Evolutionary conservation across 2,888 invertebrate species (phyloP).

Genomic region (Hirtodrosophila duncani): DNA sequence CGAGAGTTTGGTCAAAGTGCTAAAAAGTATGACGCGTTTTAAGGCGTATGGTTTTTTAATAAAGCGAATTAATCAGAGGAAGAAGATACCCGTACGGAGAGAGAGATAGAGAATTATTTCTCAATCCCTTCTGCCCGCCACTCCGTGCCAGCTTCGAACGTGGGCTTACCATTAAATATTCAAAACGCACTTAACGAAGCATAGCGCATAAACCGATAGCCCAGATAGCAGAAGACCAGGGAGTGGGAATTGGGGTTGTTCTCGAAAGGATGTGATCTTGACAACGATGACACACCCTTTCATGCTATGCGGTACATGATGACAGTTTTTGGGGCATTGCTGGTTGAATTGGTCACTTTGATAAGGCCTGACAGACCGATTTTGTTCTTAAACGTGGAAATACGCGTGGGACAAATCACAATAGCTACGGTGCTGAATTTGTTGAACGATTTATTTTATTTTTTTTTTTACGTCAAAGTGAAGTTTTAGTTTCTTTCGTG

Average conservation of each 20-base stretch:
- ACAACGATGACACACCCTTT: no score
- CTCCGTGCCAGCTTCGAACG: background rate
- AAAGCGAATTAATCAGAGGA: slow-evolving; percentile 59
- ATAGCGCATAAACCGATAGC: slow-evolving; percentile 70
- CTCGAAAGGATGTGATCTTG: no score
- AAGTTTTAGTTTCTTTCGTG: no score
- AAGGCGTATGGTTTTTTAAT: slow-evolving; percentile 61
- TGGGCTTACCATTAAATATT: slow-evolving; percentile 59
- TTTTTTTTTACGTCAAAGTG: no score
- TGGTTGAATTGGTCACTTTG: no score
- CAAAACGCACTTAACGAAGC: slow-evolving; percentile 70
- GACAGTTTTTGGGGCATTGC: no score
- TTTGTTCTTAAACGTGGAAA: no score
- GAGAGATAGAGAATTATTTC: slow-evolving; percentile 18
- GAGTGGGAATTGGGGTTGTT: slow-evolving; percentile 8
- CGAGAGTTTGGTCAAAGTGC: slow-evolving; percentile 29
- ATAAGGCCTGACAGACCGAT: no score
- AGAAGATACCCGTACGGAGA: slow-evolving; percentile 10
- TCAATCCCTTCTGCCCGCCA: slow-evolving; percentile 6
- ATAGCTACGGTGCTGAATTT: no score
- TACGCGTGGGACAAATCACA: no score
- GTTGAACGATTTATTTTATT: no score
- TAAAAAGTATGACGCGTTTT: slow-evolving; percentile 42
- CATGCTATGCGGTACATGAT: no score
- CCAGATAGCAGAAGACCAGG: slow-evolving; percentile 18